These are phyloP conservation scores for Acomys russatus DNA, from an alignment of 2,797 vertebrate genomes.

Conservation along the genomic window DNA sequence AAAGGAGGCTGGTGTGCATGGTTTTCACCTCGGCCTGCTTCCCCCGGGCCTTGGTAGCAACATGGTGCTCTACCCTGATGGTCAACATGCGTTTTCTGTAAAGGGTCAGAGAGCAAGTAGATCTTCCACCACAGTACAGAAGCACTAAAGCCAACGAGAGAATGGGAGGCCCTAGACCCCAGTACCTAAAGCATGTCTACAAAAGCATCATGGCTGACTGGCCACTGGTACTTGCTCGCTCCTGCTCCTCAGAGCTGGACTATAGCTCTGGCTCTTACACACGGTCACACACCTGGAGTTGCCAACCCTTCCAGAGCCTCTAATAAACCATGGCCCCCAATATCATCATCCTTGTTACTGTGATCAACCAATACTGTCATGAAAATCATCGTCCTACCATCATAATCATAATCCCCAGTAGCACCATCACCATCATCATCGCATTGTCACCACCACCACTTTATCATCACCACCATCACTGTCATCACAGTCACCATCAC, in stretches of 20 bases:
- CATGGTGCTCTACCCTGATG: neutral
- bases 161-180: neutral
- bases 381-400: neutral
- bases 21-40: neutral
- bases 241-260: neutral
- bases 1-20: neutral
- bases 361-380: neutral
- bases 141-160: accelerated
- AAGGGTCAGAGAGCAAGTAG: neutral
- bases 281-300: neutral
- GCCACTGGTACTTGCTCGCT: neutral
- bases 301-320: neutral
- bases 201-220: neutral
- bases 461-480: neutral
- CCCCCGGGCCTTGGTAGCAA: neutral
- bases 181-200: neutral
- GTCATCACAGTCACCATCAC: neutral
- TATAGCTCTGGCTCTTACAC: neutral
- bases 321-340: neutral
- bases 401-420: no score
- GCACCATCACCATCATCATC: no score
- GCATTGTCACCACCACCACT: neutral
- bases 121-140: neutral
- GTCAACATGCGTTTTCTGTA: neutral
- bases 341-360: neutral